Base-by-base conservation (phyloP, 1,140 invertebrate species). In the Calephelis virginiensis region DNA sequence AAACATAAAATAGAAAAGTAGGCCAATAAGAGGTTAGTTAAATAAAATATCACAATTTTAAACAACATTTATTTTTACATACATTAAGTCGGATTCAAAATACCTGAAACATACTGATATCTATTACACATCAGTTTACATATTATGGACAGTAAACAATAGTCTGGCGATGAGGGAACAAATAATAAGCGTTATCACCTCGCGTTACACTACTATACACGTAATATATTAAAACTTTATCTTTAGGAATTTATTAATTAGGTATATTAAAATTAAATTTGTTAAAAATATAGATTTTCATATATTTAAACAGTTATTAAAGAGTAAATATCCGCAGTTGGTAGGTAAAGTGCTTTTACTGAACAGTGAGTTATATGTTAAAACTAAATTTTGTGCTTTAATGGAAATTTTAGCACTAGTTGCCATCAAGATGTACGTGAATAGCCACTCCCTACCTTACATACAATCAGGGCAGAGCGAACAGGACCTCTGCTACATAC, bases 21-120 rank as follows among this genome's bases (percentile, higher is more conserved):
- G 6, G 14, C n/a, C 47, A 63, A 10, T 50, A 48, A 17, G 48
- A 49, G 48, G n/a, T 37, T 13, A 28, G 63, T 38, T 53, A 80
- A 86, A 85, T 85, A 70, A 88, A 88, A 88, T 69, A 82, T 73
- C 76, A 83, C 80, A 83, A 82, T 85, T 90, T 87, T 88, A 90
- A 90, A 90, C 86, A 90, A 90, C 87, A 90, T 89, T 90, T 90
- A 90, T 90, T 90, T 89, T 90, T 90, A 90, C 86, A 90, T 90
- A 90, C 86, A 90, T 90, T 90, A 89, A 90, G 86, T 90, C 86
- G 85, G 87, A 90, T 90, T 90, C 87, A 90, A 90, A 90, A 86
- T 88, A 82, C 82, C 83, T 86, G 87, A 89, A 90, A 90, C 86
- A 85, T 90, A 90, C 87, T 89, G 86, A 89, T 90, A 74, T 89